Conservation (phyloP, 2,113 vertebrate genomes). For the Haplochromis vanheusdeni region DNA sequence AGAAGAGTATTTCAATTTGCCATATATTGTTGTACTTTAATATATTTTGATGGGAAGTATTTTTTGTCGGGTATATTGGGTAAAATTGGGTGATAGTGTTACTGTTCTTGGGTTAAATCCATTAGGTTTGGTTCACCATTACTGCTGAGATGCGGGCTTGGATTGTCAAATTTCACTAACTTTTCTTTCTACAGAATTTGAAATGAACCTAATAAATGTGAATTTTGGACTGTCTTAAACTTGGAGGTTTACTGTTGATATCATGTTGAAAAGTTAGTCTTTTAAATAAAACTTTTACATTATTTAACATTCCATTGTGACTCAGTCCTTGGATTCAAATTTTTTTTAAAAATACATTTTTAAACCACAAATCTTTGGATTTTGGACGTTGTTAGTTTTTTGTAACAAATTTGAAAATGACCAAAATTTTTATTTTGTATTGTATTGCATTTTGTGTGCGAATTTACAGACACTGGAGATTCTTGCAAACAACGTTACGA, state of each 20-base stretch:
- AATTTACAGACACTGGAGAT: neutral
- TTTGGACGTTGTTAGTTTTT: neutral
- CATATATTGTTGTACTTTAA: neutral
- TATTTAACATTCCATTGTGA: neutral
- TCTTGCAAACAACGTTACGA: neutral
- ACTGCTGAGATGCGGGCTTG: neutral
- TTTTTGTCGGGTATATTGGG: neutral
- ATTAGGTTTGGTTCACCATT: neutral
- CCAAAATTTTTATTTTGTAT: neutral
- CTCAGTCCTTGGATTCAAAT: neutral
- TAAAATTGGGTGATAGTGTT: neutral
- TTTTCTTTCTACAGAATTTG: neutral
- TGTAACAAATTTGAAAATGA: neutral
- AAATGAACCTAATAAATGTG: neutral
- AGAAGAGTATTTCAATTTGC: neutral
- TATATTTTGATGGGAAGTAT: neutral
- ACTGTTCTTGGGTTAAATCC: neutral
- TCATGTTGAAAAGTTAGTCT: neutral
- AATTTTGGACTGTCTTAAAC: neutral
- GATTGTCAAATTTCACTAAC: neutral
- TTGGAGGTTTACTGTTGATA: neutral
- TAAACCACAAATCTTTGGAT: neutral
- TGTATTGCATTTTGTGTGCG: neutral
- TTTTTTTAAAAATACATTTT: neutral
- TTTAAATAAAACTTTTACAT: neutral